phyloP scores from a whole-genome alignment of 2,113 vertebrate genomes.

The Propithecus coquereli region DNA sequence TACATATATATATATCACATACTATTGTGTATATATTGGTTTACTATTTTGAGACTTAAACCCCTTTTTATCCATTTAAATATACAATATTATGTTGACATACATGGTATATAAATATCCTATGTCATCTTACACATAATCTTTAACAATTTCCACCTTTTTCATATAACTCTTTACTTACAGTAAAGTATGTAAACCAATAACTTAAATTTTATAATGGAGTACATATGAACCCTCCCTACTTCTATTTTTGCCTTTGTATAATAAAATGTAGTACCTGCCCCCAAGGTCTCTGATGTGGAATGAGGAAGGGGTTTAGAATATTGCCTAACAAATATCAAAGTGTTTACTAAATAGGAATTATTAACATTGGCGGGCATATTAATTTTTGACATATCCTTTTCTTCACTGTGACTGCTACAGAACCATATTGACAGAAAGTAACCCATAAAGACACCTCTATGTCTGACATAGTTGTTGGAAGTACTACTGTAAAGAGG shows the following conservation, averaged over 20 bases:
- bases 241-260: background rate
- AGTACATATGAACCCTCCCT: background rate
- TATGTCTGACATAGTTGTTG: fast-evolving
- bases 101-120: background rate
- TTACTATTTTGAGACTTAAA: background rate
- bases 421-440: background rate
- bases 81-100: background rate
- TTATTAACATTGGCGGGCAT: background rate
- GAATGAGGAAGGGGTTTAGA: background rate
- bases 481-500: fast-evolving
- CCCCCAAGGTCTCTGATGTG: background rate
- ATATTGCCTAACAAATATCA: background rate
- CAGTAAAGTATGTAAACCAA: background rate
- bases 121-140: background rate
- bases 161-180: background rate
- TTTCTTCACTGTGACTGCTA: background rate
- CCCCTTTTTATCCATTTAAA: background rate
- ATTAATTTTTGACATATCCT: background rate
- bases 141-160: background rate
- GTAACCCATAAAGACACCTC: background rate
- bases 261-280: background rate
- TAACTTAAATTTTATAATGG: background rate
- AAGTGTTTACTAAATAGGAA: background rate
- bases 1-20: too few relatives aligned
- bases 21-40: background rate